These are phyloP conservation scores for Chelmon rostratus DNA, from an alignment of 2,797 vertebrate species.

Conservation along the genomic window DNA sequence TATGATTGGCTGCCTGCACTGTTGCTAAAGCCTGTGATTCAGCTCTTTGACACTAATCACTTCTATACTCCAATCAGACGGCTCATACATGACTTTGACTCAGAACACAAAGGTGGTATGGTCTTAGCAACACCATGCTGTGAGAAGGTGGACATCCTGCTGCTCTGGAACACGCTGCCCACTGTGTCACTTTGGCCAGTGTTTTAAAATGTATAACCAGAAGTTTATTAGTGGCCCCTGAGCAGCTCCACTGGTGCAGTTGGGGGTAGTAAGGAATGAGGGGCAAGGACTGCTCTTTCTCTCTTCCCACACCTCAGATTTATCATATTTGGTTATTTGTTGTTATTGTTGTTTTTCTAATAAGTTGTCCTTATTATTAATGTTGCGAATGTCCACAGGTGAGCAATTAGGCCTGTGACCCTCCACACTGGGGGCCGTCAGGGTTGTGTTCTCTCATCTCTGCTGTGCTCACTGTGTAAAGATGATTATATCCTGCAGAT, in stretches of 20 bases:
- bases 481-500: too few relatives aligned
- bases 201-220: background rate
- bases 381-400: too few relatives aligned
- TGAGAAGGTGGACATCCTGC: slow-evolving; percentile 1
- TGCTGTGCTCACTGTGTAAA: too few relatives aligned
- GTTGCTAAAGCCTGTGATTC: slow-evolving; percentile 52
- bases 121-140: background rate
- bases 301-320: too few relatives aligned
- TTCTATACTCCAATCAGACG: slow-evolving; percentile 16
- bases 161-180: background rate
- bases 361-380: too few relatives aligned
- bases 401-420: too few relatives aligned
- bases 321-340: too few relatives aligned
- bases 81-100: background rate
- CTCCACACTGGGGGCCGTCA: background rate
- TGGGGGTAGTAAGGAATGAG: background rate
- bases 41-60: slow-evolving; percentile 48
- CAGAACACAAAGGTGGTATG: background rate
- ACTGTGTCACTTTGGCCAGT: background rate
- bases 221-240: background rate
- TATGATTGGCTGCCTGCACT: slow-evolving; percentile 35
- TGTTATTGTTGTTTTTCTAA: too few relatives aligned
- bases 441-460: too few relatives aligned
- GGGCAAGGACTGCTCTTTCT: background rate
- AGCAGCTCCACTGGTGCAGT: background rate